Evolutionary conservation across 2,797 vertebrate species (phyloP), one percentile per base, ranked within the genome.

Genomic region (Melanotaenia nigrans): DNA sequence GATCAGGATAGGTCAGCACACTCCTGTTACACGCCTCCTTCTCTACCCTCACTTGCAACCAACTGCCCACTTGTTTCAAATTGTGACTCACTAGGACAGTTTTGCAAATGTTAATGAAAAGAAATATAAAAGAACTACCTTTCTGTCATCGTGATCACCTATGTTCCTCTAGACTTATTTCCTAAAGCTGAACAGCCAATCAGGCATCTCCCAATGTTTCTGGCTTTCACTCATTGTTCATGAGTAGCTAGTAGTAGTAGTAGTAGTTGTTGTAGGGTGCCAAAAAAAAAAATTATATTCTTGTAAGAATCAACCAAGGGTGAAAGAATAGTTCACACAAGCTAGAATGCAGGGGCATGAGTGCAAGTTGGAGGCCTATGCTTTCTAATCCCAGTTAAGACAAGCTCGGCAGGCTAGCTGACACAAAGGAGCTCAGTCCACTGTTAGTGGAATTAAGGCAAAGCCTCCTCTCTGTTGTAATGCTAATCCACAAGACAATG

Each of bases 401-500:
- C 89, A 75, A 87, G 75, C 79, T 85, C 75, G 36, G 77, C 86
- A 88, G 82, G 71, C 75, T 40, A 87, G 83, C 71, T 24, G 55
- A 80, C 77, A 89, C 84, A 89, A 84, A 92, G 86, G 82, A 86
- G 86, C 82, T 89, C 51, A 81, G 85, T 91, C 87, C 90, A 90
- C 90, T 83, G 87, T 92, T 88, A 88, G 86, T 55, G 87, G 90
- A 87, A 92, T 92, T 93, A 92, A 91, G 88, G 85, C 79, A 90
- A 93, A 93, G 88, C 92, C 82, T 89, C 82, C 71, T 75, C 85
- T 87, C 87, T 87, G 91, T 90, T 92, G 90, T 93, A 91, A 89
- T 91, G 88, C 79, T 94, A 93, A 95, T 93, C 92, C 90, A 81
- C 72, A 75, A 91, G 85, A 92, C 89, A 90, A 92, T 87, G 84